phyloP scores from a whole-genome alignment of 2,888 invertebrate genomes.

The Phasia obesa region DNA sequence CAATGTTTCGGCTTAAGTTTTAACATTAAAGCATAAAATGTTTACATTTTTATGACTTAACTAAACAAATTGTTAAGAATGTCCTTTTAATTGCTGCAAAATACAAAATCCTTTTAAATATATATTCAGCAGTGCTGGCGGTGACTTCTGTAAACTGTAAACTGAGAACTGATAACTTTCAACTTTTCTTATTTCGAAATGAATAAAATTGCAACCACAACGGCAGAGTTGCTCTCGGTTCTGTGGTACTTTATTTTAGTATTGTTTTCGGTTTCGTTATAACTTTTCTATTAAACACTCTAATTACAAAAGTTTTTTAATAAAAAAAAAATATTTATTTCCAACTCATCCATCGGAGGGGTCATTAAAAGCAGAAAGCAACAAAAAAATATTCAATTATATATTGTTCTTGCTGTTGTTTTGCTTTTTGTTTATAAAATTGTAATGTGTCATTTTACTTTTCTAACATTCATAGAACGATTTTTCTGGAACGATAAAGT shows the following conservation, averaged over 20 bases:
- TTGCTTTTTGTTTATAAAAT: conserved; percentile 12
- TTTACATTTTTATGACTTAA: conserved; percentile 10
- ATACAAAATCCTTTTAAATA: neutral
- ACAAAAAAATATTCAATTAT: conserved; percentile 41
- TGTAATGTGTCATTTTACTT: conserved; percentile 52
- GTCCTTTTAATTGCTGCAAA: neutral
- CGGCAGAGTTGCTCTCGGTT: conserved; percentile 18
- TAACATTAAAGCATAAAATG: neutral
- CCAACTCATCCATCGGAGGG: conserved; percentile 37
- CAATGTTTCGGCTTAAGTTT: conserved; percentile 30
- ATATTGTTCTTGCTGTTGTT: neutral
- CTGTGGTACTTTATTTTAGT: conserved; percentile 34
- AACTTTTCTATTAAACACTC: conserved; percentile 72
- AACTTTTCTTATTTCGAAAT: conserved; percentile 31
- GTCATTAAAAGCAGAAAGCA: conserved; percentile 47
- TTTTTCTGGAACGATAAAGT: conserved; percentile 22
- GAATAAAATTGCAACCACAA: conserved; percentile 23
- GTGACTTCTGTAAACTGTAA: too few species aligned
- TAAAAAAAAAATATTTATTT: conserved; percentile 74
- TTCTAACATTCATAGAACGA: conserved; percentile 52
- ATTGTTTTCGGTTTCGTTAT: conserved; percentile 35
- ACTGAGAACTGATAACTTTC: conserved; percentile 29
- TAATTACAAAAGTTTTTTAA: conserved; percentile 82
- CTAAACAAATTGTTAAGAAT: conserved; percentile 34
- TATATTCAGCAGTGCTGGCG: neutral